Conservation (phyloP, 1,140 invertebrate species). For the Eurosta solidaginis region DNA sequence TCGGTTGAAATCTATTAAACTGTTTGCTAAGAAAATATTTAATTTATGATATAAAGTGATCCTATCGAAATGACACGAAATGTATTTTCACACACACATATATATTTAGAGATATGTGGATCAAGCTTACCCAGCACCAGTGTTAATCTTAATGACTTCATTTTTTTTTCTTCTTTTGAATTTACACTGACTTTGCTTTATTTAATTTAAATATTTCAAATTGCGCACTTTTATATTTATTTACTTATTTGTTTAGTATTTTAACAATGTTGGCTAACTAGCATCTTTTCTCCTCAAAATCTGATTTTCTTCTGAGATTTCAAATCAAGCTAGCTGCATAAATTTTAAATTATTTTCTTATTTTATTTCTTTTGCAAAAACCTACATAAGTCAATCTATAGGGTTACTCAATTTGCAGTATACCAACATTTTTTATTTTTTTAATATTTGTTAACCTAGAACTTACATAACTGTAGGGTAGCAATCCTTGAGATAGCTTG, state of each 20-base stretch:
- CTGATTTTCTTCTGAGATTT: background rate
- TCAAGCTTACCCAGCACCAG: background rate
- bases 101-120: background rate
- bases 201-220: background rate
- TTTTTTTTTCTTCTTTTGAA: background rate
- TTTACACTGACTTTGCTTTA: background rate
- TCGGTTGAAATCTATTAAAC: no score
- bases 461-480: no score
- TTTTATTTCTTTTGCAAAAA: background rate
- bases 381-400: background rate
- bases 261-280: background rate
- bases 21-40: no score
- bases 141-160: background rate
- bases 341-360: no score
- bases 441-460: no score
- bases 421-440: no score
- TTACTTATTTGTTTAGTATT: background rate
- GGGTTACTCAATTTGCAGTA: no score
- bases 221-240: background rate
- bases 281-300: background rate
- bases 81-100: background rate
- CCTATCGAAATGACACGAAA: no score
- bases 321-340: no score
- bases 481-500: no score
- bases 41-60: no score